A percentile compares a stretch with the other conserved stretches of the same genome.
Conservation (phyloP, 2,888 invertebrate species). For the Nomada lathburiana region DNA sequence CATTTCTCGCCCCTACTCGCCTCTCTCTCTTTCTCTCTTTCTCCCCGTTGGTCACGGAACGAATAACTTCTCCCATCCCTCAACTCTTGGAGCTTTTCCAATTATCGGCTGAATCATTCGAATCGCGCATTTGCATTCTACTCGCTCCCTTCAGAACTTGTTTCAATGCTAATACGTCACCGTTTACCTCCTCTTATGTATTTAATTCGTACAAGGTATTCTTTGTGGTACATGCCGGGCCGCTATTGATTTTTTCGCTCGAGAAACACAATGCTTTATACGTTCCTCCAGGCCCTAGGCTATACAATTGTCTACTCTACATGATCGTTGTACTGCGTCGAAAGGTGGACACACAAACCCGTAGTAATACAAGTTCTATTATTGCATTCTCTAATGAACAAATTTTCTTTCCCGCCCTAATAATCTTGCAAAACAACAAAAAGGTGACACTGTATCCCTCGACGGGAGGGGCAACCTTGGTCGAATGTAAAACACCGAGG, state of each 20-base stretch:
- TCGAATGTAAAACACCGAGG: constrained; percentile 25
- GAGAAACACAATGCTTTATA: background rate
- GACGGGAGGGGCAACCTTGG: background rate
- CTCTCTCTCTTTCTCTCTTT: constrained; percentile 11
- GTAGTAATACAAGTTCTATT: no score
- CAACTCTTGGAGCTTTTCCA: constrained; percentile 71
- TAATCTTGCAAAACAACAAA: no score
- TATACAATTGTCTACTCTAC: no score
- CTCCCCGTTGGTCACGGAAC: background rate
- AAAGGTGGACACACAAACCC: no score
- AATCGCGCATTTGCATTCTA: constrained; percentile 68
- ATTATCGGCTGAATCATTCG: constrained; percentile 72
- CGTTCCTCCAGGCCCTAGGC: background rate
- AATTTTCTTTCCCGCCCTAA: no score
- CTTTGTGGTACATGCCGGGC: background rate
- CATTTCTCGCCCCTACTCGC: background rate
- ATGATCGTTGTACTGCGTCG: no score
- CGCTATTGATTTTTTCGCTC: constrained; percentile 22
- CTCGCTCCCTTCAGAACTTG: constrained; percentile 63
- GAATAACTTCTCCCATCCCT: constrained; percentile 47
- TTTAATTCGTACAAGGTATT: constrained; percentile 37
- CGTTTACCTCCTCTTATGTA: constrained; percentile 35
- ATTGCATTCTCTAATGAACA: no score
- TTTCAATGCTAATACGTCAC: constrained; percentile 70
- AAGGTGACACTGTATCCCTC: background rate